A percentile compares a stretch with the other conserved stretches of the same genome.
These are phyloP conservation scores for Hippasteria phrygiana DNA, from an alignment of 53 echinoderm and acorn worm genomes.

Conservation along the genomic window DNA sequence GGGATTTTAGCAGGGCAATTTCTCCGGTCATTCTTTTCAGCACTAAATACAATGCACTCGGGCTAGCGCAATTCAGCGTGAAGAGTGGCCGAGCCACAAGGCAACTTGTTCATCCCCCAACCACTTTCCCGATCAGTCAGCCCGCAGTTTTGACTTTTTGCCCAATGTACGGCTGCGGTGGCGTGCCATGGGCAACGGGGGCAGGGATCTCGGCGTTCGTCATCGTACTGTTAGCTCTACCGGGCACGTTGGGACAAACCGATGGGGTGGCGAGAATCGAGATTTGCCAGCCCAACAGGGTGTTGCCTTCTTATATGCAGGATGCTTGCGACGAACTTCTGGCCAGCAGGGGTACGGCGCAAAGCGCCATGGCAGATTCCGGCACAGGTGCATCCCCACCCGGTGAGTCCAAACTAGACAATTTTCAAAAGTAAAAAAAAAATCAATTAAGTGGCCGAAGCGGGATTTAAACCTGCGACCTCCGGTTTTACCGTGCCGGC, in stretches of 20 bases:
- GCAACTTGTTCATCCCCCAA: too few species aligned
- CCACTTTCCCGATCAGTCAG: too few species aligned
- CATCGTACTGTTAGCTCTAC: neutral
- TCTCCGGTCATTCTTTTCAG: too few species aligned
- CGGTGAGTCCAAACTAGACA: constrained; percentile 6
- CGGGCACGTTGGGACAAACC: constrained; percentile 34
- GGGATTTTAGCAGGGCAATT: too few species aligned
- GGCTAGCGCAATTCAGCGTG: too few species aligned
- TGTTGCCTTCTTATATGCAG: constrained; percentile 30
- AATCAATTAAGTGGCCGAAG: too few species aligned
- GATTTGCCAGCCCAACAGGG: constrained; percentile 26
- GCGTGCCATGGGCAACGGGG: neutral
- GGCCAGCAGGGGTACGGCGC: constrained; percentile 27
- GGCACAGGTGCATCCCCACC: constrained; percentile 43
- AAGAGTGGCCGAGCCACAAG: too few species aligned
- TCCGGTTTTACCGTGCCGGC: too few species aligned
- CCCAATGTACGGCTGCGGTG: constrained; percentile 3
- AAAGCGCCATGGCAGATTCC: constrained; percentile 42
- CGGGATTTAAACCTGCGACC: too few species aligned
- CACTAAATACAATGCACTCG: too few species aligned
- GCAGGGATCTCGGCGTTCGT: neutral
- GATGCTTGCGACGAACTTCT: constrained; percentile 30
- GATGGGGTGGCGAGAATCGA: constrained; percentile 22
- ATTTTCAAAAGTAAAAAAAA: neutral
- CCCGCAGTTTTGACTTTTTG: too few species aligned